These are phyloP conservation scores for Brienomyrus brachyistius DNA, from an alignment of 2,113 vertebrate species.

Conservation along the genomic window DNA sequence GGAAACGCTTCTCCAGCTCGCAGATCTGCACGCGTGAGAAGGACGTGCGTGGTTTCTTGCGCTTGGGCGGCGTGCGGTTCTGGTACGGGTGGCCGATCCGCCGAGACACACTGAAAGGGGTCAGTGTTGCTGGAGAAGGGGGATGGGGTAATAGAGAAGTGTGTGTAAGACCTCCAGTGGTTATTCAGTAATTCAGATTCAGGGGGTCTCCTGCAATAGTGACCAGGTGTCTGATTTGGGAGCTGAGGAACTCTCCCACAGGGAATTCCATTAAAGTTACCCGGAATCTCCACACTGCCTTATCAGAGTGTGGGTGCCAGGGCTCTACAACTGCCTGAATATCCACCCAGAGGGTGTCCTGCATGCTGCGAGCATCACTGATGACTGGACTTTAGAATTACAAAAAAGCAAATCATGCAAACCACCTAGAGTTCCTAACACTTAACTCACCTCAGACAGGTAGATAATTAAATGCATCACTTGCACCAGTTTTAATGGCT, in stretches of 20 bases:
- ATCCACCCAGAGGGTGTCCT: not conserved
- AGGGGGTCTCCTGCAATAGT: not conserved
- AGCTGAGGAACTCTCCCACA: not conserved
- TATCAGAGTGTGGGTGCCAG: not conserved
- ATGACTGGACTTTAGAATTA: not conserved
- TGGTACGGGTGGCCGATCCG: slow-evolving; percentile 65
- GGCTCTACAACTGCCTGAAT: not conserved
- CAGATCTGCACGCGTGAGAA: slow-evolving; percentile 54
- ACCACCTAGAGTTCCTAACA: not conserved
- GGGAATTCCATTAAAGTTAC: not conserved
- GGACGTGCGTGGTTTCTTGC: slow-evolving; percentile 54
- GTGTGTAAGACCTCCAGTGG: not conserved
- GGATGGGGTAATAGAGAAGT: not conserved
- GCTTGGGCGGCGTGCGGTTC: slow-evolving; percentile 52
- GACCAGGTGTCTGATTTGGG: not conserved
- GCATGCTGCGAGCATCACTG: not conserved
- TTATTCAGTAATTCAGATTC: not conserved
- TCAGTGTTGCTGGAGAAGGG: slow-evolving; percentile 56
- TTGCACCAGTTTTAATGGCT: not conserved
- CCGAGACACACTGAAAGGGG: slow-evolving; percentile 69
- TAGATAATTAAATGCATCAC: not conserved
- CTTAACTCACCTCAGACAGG: not conserved
- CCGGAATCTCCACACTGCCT: not conserved
- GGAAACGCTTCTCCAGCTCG: slow-evolving; percentile 59
- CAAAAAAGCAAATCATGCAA: not conserved